phyloP scores from a whole-genome alignment of 2,797 vertebrate genomes.

The Rhinella marina region DNA sequence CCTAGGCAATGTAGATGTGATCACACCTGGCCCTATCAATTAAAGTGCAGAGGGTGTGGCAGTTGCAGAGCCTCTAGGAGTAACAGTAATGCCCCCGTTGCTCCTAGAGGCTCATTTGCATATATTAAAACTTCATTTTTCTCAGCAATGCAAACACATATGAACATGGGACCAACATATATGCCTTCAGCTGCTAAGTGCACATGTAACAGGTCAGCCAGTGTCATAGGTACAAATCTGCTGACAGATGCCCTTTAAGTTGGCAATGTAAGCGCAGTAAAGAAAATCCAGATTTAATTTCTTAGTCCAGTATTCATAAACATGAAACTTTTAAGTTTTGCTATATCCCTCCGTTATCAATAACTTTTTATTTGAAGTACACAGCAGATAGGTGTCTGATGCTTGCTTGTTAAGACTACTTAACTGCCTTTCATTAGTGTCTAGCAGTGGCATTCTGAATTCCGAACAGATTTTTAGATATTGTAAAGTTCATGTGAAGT shows the following conservation, averaged over 20 bases:
- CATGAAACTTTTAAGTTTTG: constrained; percentile 5
- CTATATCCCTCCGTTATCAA: constrained; percentile 11
- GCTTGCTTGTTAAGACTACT: constrained; percentile 20
- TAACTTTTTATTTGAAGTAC: neutral
- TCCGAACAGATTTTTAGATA: constrained; percentile 31
- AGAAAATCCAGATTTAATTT: constrained; percentile 12
- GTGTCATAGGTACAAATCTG: too few relatives aligned
- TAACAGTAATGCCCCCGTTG: too few relatives aligned
- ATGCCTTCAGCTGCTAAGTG: too few relatives aligned
- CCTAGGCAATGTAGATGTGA: too few relatives aligned
- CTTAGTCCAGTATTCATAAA: neutral
- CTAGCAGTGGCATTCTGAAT: constrained; percentile 25
- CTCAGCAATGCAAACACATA: too few relatives aligned
- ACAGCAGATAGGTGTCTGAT: constrained; percentile 5
- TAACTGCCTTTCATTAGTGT: constrained; percentile 12
- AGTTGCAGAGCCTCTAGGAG: too few relatives aligned
- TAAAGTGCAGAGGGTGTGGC: too few relatives aligned
- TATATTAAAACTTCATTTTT: too few relatives aligned
- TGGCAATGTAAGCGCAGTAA: neutral
- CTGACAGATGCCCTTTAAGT: neutral
- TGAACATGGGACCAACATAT: too few relatives aligned
- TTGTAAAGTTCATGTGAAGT: constrained; percentile 53
- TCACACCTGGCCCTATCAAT: too few relatives aligned
- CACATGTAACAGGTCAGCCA: too few relatives aligned
- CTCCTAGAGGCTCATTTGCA: too few relatives aligned